Percentiles rank a stretch among this genome's conserved stretches.
phyloP scores from a whole-genome alignment of 2,797 vertebrate genomes.

The Megalops cyprinoides region DNA sequence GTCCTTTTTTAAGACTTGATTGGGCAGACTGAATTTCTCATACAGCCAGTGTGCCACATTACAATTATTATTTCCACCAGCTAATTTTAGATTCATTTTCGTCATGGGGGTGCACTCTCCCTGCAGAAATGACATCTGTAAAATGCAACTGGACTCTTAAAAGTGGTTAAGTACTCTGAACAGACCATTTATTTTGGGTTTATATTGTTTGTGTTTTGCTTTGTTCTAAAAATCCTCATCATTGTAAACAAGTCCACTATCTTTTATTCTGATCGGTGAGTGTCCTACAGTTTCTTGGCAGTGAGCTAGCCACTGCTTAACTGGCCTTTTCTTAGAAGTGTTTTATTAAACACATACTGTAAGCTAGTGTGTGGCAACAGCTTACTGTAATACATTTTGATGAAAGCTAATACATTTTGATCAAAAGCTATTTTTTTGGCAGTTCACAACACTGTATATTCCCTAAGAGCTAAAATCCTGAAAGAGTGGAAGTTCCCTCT shows the following conservation, averaged over 20 bases:
- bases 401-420: no score
- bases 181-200: neutral
- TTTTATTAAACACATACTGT: no score
- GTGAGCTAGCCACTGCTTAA: neutral
- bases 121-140: neutral
- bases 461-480: neutral
- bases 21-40: neutral
- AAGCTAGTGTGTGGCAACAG: neutral
- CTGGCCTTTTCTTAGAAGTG: neutral
- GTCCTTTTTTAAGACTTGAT: neutral
- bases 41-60: neutral
- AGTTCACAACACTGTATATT: neutral
- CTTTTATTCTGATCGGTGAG: neutral
- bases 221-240: neutral
- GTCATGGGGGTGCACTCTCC: neutral
- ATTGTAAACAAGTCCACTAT: neutral
- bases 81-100: constrained; percentile 13
- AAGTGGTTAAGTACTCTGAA: neutral
- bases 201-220: constrained; percentile 1
- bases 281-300: neutral
- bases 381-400: neutral
- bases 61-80: constrained; percentile 10
- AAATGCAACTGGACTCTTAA: neutral
- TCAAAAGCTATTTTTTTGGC: neutral
- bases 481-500: neutral